A percentile compares a stretch with the other conserved stretches of the same genome.
Evolutionary conservation across 1,140 invertebrate genomes (phyloP).

Genomic region (Rhynchophorus ferrugineus): DNA sequence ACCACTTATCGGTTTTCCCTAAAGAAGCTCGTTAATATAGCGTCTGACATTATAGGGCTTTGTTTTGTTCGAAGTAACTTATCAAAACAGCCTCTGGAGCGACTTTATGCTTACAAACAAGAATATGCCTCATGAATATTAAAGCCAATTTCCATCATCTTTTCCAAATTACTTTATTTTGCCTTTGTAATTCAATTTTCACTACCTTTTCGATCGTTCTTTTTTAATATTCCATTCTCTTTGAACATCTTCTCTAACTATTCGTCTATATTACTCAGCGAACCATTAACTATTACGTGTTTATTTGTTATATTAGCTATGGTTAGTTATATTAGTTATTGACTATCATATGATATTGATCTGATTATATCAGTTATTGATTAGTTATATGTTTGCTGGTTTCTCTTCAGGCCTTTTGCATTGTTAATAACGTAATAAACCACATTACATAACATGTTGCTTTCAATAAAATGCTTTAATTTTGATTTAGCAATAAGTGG

Average conservation of each 20-base stretch:
- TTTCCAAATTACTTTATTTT: conserved; percentile 12
- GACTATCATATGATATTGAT: no score
- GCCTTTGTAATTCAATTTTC: conserved; percentile 7
- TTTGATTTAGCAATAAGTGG: no score
- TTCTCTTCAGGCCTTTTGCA: no score
- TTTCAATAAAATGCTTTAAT: no score
- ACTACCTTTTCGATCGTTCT: neutral
- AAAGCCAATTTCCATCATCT: conserved; percentile 4
- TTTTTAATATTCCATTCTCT: neutral
- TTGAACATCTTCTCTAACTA: neutral
- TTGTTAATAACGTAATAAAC: no score
- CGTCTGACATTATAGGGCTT: conserved; percentile 27
- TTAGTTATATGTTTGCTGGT: no score
- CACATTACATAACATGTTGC: no score
- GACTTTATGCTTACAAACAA: conserved; percentile 19
- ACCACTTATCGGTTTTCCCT: conserved; percentile 27
- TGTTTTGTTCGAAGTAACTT: conserved; percentile 33
- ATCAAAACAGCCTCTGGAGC: conserved; percentile 31
- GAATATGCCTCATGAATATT: conserved; percentile 21
- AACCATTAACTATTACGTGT: no score
- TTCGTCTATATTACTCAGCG: no score
- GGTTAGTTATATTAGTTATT: no score
- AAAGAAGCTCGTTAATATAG: conserved; percentile 15
- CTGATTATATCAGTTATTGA: no score
- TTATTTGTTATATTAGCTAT: no score